phyloP scores from a whole-genome alignment of 2,888 invertebrate genomes.

The Amphipyra berbera region DNA sequence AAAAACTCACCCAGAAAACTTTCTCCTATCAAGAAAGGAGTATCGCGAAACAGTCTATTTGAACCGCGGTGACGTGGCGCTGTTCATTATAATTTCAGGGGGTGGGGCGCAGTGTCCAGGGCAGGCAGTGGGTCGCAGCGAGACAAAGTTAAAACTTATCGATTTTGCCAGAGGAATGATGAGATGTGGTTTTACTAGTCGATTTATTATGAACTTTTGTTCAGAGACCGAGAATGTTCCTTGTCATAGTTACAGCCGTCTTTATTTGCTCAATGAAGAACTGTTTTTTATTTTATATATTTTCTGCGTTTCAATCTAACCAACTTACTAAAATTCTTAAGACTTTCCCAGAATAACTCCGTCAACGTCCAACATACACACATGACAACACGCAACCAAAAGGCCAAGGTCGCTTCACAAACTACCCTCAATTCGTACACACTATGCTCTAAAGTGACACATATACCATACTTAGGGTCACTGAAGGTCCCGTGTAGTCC shows the following conservation, averaged over 20 bases:
- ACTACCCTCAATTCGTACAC: constrained; percentile 29
- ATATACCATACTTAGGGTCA: constrained; percentile 31
- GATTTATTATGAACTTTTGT: constrained; percentile 10
- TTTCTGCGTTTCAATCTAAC: too few relatives aligned
- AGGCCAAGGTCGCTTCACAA: constrained; percentile 17
- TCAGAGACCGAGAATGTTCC: background rate
- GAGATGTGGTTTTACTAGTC: constrained; percentile 19
- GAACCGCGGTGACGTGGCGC: constrained; percentile 49
- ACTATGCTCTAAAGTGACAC: constrained; percentile 32
- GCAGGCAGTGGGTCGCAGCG: constrained; percentile 60
- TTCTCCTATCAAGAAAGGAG: constrained; percentile 30
- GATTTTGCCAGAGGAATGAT: constrained; percentile 55
- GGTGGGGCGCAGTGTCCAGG: constrained; percentile 47
- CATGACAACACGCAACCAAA: constrained; percentile 10
- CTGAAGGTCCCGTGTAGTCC: constrained; percentile 12
- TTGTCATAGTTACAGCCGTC: background rate
- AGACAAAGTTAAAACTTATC: constrained; percentile 63
- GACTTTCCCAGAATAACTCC: background rate
- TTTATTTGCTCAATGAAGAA: too few relatives aligned
- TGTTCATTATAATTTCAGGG: constrained; percentile 59
- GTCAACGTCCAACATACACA: background rate
- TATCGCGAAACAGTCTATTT: constrained; percentile 47
- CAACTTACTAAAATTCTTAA: too few relatives aligned
- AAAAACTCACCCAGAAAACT: constrained; percentile 43
- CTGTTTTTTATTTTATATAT: too few relatives aligned